Conservation (phyloP, 30 jellyfish, hydroid and myxozoan genomes). For the Hydractinia symbiolongicarpus region DNA sequence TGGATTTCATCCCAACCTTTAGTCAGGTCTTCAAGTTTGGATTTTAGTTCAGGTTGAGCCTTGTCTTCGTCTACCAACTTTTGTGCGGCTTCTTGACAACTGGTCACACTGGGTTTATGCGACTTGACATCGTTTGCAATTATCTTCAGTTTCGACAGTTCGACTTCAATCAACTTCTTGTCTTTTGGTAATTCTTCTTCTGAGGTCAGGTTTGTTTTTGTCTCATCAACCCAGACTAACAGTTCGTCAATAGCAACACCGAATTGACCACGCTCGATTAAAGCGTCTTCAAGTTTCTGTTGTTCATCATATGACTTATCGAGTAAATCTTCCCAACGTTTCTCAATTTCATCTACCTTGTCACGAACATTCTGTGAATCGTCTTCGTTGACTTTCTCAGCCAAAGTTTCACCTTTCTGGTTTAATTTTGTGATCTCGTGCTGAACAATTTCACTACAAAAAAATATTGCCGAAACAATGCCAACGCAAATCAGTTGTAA, state of each 20-base stretch:
- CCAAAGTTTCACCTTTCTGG: conserved; percentile 73
- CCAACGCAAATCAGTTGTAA: too few species aligned
- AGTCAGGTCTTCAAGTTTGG: conserved; percentile 43
- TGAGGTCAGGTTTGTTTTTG: conserved; percentile 44
- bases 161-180: conserved; percentile 82
- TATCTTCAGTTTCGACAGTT: conserved; percentile 74
- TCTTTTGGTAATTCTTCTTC: conserved; percentile 58
- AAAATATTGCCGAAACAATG: too few species aligned
- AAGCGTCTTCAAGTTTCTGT: conserved; percentile 71
- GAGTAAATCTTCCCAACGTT: conserved; percentile 86
- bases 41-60: conserved; percentile 55
- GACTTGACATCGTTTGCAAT: conserved; percentile 70
- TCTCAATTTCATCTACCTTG: conserved; percentile 41
- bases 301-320: conserved; percentile 66
- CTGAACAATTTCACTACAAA: too few species aligned
- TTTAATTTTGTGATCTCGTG: conserved; percentile 62
- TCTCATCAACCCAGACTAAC: conserved; percentile 69
- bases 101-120: conserved; percentile 68
- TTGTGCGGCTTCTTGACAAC: conserved; percentile 55
- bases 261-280: conserved; percentile 76
- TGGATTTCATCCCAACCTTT: conserved; percentile 84
- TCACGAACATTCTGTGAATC: conserved; percentile 71
- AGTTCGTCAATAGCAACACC: conserved; percentile 82
- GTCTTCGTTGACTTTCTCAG: conserved; percentile 66
- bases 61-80: conserved; percentile 36